Evolutionary conservation across 2,113 vertebrate species (phyloP).

Genomic region (Catharus minimus): DNA sequence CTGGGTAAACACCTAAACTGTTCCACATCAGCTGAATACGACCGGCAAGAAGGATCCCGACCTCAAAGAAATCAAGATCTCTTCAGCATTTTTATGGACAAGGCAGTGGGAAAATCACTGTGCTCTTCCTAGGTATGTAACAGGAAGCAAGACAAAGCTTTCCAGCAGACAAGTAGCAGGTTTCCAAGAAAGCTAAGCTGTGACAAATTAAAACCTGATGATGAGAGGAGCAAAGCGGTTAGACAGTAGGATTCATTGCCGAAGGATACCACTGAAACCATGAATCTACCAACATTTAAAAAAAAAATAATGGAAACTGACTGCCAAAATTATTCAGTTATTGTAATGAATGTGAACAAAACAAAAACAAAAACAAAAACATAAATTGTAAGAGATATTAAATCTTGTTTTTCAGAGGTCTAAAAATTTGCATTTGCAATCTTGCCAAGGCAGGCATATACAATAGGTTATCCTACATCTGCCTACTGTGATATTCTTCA

Average conservation of each 20-base stretch:
- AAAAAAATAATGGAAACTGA: neutral
- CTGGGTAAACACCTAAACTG: neutral
- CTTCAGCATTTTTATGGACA: neutral
- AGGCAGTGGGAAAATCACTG: neutral
- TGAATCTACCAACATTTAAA: neutral
- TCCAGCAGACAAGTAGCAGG: neutral
- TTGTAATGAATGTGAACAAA: neutral
- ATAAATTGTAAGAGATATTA: neutral
- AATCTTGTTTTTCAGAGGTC: neutral
- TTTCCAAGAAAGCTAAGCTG: conserved; percentile 30
- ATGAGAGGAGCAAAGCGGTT: neutral
- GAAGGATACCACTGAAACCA: neutral
- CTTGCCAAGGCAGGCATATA: neutral
- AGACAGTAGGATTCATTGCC: neutral
- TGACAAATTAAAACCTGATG: conserved; percentile 42
- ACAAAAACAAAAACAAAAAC: neutral
- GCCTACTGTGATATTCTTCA: neutral
- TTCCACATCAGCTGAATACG: neutral
- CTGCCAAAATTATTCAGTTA: neutral
- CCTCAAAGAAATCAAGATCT: neutral
- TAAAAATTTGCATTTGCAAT: neutral
- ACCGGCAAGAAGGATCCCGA: neutral
- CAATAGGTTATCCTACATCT: neutral
- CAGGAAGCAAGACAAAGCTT: neutral
- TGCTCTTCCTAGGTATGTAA: neutral